Evolutionary conservation across 2,888 invertebrate genomes (phyloP), one percentile per base, ranked within the genome.

Genomic region (Ecdyonurus torrentis): DNA sequence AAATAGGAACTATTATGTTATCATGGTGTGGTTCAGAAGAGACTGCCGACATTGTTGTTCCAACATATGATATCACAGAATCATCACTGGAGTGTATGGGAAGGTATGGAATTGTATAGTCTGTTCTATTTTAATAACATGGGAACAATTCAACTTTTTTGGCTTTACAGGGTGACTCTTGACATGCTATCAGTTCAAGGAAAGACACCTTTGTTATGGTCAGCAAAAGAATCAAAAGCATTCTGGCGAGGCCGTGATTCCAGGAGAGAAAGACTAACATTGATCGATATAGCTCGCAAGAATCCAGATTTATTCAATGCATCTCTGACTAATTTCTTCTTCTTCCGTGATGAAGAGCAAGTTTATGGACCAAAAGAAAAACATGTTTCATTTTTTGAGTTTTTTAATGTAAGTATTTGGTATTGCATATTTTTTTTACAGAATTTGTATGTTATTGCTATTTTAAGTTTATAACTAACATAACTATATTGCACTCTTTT

Each of bases 191-290:
- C 95, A 1, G 90, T 94, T 3, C 93, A 94, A 78, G 86, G 87
- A 55, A 87, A 87, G 70, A 81, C 83, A 10, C 82, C 84, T 60
- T 77, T 76, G 22, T 70, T 75, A 0, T 97, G 96, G 95, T 74
- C 81, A 23, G 74, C 84, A 50, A 89, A 93, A 70, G 81, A 82
- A 64, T 77, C 84, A 1, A 84, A 85, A 72, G 85, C 86, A 1
- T 89, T 97, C 74, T 97, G 94, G 91, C 81, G 96, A 65, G 97
- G 97, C 0, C 80, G 97, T 55, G 97, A 97, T 75, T 90, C 95
- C 1, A 81, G 90, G n/a, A 79, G 82, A 63, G 89, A 92, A 72
- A 79, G 97, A 25, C 78, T 97, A 19, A 81, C 89, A 68, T 79
- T 97, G 23, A 84, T 96, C 18, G 84, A 87, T 62, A 81, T 96